Evolutionary conservation across 2,797 vertebrate species (phyloP), one percentile per base, ranked within the genome.

Genomic region (Sorex maritimensis): DNA sequence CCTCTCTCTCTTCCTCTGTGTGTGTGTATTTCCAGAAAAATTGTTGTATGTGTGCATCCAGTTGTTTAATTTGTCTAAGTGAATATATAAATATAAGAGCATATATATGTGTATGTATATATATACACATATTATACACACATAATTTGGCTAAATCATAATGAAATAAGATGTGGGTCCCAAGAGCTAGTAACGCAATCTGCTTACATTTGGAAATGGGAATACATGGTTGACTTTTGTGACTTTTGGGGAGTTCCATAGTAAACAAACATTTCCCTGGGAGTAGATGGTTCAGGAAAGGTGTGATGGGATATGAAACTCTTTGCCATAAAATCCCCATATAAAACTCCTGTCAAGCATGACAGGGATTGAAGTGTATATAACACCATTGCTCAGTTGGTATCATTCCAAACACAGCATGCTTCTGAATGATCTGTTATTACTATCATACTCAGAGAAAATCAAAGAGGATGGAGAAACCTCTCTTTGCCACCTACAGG

Each of bases 331-430:
- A 96, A 94, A 92, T 85, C 75, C 79, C 85, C 61, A 55, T 46
- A 23, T 74, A 92, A 91, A 91, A 93, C 17, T 14, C 38, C 77
- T 90, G 80, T 88, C 91, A 69, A 88, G 86, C 92, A 11, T 41
- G 94, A 90, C 74, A 88, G 77, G 34, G 80, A 49, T 67, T 17
- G 38, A 75, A 82, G 58, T 58, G 34, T 84, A n/a, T 30, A 2
- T 26, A 71, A 34, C 86, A 80, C 69, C 69, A 58, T 84, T 11
- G 72, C 72, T 21, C 30, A 17, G 5, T 79, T 95, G 93, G 93
- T 94, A 91, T 69, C 73, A 67, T 93, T 92, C 90, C 80, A 93
- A 92, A 38, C 85, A 81, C 92, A 94, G 91, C 85, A 61, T 58
- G 94, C 74, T 80, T 24, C 90, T 75, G 89, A 83, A 17, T 34